phyloP scores from a whole-genome alignment of 1,140 invertebrate species.

The Musca vetustissima region DNA sequence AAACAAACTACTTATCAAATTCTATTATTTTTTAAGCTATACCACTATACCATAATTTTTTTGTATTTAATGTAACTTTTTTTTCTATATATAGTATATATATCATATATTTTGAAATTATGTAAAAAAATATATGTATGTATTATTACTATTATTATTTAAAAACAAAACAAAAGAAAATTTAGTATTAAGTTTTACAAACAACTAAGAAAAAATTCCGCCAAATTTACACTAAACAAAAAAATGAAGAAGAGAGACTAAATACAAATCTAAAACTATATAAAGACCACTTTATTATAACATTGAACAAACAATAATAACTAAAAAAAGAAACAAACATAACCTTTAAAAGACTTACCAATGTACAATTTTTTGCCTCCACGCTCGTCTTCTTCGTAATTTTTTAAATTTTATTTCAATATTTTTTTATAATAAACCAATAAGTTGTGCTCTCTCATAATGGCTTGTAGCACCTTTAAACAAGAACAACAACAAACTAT shows the following conservation, averaged over 20 bases:
- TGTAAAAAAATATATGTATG: background rate
- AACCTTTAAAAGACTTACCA: constrained; percentile 17
- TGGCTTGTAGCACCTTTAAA: too few relatives aligned
- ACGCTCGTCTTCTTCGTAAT: too few relatives aligned
- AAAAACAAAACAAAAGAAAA: background rate
- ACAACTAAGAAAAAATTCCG: constrained; percentile 6
- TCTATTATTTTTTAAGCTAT: background rate
- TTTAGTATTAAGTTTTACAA: constrained; percentile 1
- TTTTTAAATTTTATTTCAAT: too few relatives aligned
- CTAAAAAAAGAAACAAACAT: background rate
- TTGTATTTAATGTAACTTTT: background rate
- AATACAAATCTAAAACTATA: background rate
- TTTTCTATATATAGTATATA: too few relatives aligned
- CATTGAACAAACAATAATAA: background rate
- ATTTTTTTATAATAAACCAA: too few relatives aligned
- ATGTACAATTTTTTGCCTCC: constrained; percentile 24
- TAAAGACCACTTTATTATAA: too few relatives aligned
- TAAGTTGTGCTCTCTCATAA: too few relatives aligned
- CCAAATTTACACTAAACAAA: constrained; percentile 15
- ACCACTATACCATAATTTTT: too few relatives aligned
- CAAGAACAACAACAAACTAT: too few relatives aligned
- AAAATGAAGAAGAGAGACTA: background rate
- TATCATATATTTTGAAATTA: constrained; percentile 3
- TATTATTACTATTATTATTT: constrained; percentile 12
- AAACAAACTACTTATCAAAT: too few relatives aligned